Conservation (phyloP, 2,888 invertebrate genomes). For the Hypercompe scribonia region DNA sequence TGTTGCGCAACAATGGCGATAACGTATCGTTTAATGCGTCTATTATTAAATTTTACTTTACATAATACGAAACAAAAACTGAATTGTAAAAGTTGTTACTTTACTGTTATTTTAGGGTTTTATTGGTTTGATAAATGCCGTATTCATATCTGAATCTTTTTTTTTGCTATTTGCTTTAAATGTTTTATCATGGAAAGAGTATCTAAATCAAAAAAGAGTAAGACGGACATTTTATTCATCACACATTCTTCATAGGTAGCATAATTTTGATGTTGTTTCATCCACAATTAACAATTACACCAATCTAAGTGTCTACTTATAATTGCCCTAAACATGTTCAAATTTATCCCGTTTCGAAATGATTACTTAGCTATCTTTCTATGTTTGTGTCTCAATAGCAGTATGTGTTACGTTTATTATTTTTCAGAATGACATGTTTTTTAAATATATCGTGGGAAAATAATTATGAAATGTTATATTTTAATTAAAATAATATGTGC, state of each 20-base stretch:
- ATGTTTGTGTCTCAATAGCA: background rate
- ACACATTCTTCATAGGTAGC: background rate
- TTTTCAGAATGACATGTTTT: background rate
- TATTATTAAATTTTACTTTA: conserved; percentile 53
- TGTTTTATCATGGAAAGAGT: background rate
- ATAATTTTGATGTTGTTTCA: background rate
- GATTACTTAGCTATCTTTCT: background rate
- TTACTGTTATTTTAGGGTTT: conserved; percentile 24
- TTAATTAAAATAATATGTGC: background rate
- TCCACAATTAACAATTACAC: too few species aligned
- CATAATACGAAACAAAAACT: conserved; percentile 31
- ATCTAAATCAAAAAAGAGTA: too few species aligned
- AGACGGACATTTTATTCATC: too few species aligned
- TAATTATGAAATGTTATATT: background rate
- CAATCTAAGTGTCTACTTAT: background rate
- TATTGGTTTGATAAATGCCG: background rate
- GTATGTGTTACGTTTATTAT: background rate
- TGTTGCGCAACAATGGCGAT: conserved; percentile 54
- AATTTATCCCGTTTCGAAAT: background rate
- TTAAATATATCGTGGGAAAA: background rate
- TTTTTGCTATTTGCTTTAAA: background rate
- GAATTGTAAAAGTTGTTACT: conserved; percentile 23
- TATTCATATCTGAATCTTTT: background rate
- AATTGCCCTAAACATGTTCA: background rate
- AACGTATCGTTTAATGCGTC: conserved; percentile 51